Evolutionary conservation across 1,140 invertebrate genomes (phyloP), one percentile per base, ranked within the genome.

Genomic region (Anastrepha obliqua): DNA sequence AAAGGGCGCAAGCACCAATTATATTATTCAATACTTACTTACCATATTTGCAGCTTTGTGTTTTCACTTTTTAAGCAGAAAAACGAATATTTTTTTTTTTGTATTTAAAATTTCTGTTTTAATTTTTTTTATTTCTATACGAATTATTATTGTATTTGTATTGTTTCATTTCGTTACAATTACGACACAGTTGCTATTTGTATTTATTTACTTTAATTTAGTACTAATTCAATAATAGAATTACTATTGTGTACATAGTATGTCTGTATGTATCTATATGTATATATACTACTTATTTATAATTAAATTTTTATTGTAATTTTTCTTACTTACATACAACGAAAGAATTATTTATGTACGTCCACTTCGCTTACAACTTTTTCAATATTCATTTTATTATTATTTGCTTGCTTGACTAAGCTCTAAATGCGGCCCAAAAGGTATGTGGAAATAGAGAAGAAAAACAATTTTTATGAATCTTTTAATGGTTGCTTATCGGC

Each of bases 131-230:
- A 81, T 81, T 81, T 81, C 74, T 47, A 81, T 81, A 81, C 17
- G 74, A 81, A 81, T 81, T 81, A 81, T 81, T 81, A 81, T 81
- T 81, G 74, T 81, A 81, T 81, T 81, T 81, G 74, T 81, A 81
- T 81, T 81, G 74, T 81, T 81, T 81, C 74, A 81, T 81, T 81
- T 81, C 9, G n/a, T 81, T 81, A 55, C 74, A 74, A 74, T 74
- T 81, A 55, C 74, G 74, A 81, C 74, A 81, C 74, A 81, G 47
- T 81, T 81, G 74, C 74, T 81, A 81, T 55, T 47, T 55, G 47
- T 74, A 55, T 55, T 44, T 74, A 74, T 74, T 47, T 55, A 81
- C 29, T 81, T 11, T 81, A 55, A 81, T 81, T 81, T 81, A 81
- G 74, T 81, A 81, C 74, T 81, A 81, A 81, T 81, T 81, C 74